phyloP scores from a whole-genome alignment of 2,888 invertebrate genomes.

The Leptopilina myrica region DNA sequence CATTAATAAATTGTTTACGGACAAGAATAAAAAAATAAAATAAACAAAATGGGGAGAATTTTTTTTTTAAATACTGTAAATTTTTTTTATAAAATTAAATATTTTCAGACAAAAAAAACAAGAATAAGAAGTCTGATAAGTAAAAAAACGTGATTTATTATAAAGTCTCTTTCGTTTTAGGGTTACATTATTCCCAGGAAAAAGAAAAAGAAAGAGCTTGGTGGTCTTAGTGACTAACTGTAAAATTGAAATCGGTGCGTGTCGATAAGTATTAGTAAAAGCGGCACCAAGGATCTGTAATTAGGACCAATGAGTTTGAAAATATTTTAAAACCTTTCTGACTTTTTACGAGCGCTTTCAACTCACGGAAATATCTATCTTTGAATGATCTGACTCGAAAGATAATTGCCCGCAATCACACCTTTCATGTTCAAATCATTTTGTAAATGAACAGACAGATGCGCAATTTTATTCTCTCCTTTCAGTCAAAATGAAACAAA shows the following conservation, averaged over 20 bases:
- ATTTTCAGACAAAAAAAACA: too few relatives aligned
- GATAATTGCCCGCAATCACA: constrained; percentile 17
- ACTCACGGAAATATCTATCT: constrained; percentile 37
- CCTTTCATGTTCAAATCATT: constrained; percentile 10
- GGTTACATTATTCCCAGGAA: neutral
- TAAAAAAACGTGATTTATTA: too few relatives aligned
- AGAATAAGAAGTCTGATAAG: too few relatives aligned
- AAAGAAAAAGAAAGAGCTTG: neutral
- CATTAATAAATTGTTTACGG: too few relatives aligned
- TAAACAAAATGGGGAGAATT: too few relatives aligned
- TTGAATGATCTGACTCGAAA: constrained; percentile 34
- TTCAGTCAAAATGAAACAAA: neutral
- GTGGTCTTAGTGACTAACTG: constrained; percentile 30
- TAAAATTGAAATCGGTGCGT: constrained; percentile 37
- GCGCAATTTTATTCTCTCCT: neutral
- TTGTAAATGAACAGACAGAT: neutral
- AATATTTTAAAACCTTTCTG: constrained; percentile 32
- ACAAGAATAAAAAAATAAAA: too few relatives aligned
- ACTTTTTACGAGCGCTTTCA: constrained; percentile 44
- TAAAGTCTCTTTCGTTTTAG: neutral
- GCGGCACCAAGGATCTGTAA: constrained; percentile 43
- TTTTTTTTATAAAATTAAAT: too few relatives aligned
- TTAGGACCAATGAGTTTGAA: constrained; percentile 42
- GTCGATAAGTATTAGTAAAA: constrained; percentile 35
- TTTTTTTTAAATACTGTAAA: too few relatives aligned